Percentiles rank a stretch among this genome's conserved stretches.
Evolutionary conservation across 1,140 invertebrate genomes (phyloP).

Genomic region (Archivesica marissinica): DNA sequence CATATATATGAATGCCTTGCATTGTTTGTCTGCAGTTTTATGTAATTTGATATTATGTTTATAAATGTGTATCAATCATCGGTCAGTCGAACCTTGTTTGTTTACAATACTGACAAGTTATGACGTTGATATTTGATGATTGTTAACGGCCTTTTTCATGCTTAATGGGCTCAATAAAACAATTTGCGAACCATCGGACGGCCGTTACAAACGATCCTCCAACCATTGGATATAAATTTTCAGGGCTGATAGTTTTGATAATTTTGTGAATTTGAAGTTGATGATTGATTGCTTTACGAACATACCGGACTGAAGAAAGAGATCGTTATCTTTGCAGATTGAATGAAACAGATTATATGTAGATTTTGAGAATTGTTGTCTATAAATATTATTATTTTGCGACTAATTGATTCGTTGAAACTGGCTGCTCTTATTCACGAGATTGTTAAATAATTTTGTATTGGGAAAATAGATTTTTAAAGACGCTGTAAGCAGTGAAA

Average conservation of each 20-base stretch:
- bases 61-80: conserved; percentile 2
- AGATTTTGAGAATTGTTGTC: too few species aligned
- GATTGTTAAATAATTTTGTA: too few species aligned
- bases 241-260: neutral
- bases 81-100: conserved; percentile 13
- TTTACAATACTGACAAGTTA: conserved; percentile 42
- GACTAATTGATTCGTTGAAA: too few species aligned
- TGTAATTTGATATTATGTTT: conserved; percentile 12
- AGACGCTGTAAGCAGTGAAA: too few species aligned
- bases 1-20: too few species aligned
- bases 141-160: conserved; percentile 41
- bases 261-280: neutral
- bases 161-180: conserved; percentile 22
- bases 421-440: too few species aligned
- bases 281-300: too few species aligned
- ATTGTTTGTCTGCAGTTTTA: neutral
- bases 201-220: neutral
- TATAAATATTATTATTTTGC: too few species aligned
- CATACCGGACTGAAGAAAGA: too few species aligned
- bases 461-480: too few species aligned
- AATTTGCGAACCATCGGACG: neutral
- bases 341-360: too few species aligned
- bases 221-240: neutral
- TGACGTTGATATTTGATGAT: conserved; percentile 8
- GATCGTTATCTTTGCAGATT: too few species aligned